Conservation (phyloP, 2,888 invertebrate species). For the Cerastoderma edule region DNA sequence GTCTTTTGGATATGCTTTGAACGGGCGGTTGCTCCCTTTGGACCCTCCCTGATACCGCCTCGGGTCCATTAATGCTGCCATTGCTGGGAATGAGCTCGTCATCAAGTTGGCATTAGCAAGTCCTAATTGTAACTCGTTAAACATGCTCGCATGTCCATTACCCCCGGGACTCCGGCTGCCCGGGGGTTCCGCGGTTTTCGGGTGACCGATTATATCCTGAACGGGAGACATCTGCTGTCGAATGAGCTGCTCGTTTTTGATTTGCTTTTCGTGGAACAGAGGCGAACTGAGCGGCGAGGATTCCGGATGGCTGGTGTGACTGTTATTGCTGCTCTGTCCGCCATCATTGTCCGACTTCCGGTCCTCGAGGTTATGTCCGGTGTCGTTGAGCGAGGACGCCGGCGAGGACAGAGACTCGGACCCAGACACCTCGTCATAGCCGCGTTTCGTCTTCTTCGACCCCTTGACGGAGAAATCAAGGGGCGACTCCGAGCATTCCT, state of each 20-base stretch:
- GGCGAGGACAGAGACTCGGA: slow-evolving; percentile 65
- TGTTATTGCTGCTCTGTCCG: slow-evolving; percentile 31
- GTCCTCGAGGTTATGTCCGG: slow-evolving; percentile 59
- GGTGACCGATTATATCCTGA: slow-evolving; percentile 54
- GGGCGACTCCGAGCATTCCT: slow-evolving; percentile 68
- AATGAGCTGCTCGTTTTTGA: slow-evolving; percentile 37
- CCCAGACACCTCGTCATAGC: slow-evolving; percentile 63
- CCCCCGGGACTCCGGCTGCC: slow-evolving; percentile 22
- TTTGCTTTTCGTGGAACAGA: slow-evolving; percentile 44
- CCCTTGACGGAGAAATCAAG: slow-evolving; percentile 74
- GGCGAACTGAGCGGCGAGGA: slow-evolving; percentile 50
- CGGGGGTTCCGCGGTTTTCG: slow-evolving; percentile 34
- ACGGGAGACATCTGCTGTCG: slow-evolving; percentile 42
- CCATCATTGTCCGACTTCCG: slow-evolving; percentile 45
- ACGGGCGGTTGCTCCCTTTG: slow-evolving; percentile 78
- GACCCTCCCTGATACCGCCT: slow-evolving; percentile 50
- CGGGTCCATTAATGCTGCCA: slow-evolving; percentile 66
- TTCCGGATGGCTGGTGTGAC: slow-evolving; percentile 31
- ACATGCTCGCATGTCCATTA: slow-evolving; percentile 55
- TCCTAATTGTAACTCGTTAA: slow-evolving; percentile 62
- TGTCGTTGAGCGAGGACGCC: slow-evolving; percentile 63
- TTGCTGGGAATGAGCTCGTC: slow-evolving; percentile 59
- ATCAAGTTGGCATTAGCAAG: slow-evolving; percentile 58
- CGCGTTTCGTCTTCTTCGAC: slow-evolving; percentile 61
- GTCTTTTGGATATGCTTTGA: slow-evolving; percentile 89